Evolutionary conservation across 2,113 vertebrate species (phyloP).

Genomic region (Chamaea fasciata): DNA sequence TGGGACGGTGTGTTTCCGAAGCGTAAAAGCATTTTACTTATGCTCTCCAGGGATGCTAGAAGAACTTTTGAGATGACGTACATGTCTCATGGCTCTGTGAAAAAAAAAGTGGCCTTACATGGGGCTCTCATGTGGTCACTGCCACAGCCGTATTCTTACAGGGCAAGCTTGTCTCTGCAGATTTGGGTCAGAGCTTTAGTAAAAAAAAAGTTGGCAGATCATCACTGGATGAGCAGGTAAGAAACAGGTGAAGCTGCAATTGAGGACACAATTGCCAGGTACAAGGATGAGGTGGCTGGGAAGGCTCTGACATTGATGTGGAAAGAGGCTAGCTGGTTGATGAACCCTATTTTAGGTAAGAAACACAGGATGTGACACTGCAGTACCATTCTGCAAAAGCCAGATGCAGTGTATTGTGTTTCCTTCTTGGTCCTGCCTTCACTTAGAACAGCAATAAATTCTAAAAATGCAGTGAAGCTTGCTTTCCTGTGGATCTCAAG

Average conservation of each 20-base stretch:
- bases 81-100: accelerated
- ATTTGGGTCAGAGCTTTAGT: not conserved
- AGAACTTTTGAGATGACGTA: not conserved
- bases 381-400: not conserved
- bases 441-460: not conserved
- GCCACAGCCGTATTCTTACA: not conserved
- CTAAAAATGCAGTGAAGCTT: not conserved
- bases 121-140: not conserved
- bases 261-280: not conserved
- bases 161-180: not conserved
- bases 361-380: not conserved
- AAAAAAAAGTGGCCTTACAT: not conserved
- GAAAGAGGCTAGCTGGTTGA: not conserved
- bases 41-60: not conserved
- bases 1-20: not conserved
- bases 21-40: not conserved
- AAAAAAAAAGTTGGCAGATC: not conserved
- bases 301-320: not conserved
- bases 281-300: not conserved
- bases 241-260: not conserved
- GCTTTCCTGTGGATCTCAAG: not conserved
- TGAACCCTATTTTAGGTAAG: not conserved
- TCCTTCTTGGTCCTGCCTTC: not conserved
- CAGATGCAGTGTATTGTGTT: not conserved
- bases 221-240: not conserved